A percentile compares a stretch with the other conserved stretches of the same genome.
These are phyloP conservation scores for Leptoclinus maculatus DNA, from an alignment of 2,797 vertebrate genomes.

Conservation along the genomic window DNA sequence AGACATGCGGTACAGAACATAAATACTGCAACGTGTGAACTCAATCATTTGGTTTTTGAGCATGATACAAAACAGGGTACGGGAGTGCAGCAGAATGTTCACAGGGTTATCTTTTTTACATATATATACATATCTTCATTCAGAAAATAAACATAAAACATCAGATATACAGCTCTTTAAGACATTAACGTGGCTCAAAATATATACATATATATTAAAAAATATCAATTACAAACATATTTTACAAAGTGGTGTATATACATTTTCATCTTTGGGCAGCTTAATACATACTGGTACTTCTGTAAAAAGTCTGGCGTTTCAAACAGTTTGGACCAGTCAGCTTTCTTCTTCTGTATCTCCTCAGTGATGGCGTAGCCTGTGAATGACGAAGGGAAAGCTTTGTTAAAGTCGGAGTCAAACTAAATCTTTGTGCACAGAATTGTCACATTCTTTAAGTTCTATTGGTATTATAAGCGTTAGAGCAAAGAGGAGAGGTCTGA, in stretches of 20 bases:
- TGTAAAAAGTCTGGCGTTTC: slow-evolving; percentile 95
- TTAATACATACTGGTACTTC: slow-evolving; percentile 97
- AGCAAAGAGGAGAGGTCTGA: background rate
- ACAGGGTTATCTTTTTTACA: slow-evolving; percentile 19
- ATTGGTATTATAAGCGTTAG: background rate
- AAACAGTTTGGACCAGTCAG: slow-evolving; percentile 95
- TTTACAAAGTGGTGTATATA: slow-evolving; percentile 32
- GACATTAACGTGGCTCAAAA: no score
- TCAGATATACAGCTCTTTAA: background rate
- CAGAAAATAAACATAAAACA: slow-evolving; percentile 44
- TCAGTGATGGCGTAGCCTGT: slow-evolving; percentile 91
- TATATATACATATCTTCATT: slow-evolving; percentile 39
- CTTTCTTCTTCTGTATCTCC: slow-evolving; percentile 93
- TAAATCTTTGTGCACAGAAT: background rate
- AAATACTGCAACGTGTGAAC: slow-evolving; percentile 70
- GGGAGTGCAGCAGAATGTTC: slow-evolving; percentile 53
- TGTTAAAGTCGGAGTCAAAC: slow-evolving; percentile 7
- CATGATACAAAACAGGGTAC: slow-evolving; percentile 54
- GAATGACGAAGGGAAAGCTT: slow-evolving; percentile 71
- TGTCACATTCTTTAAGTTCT: background rate
- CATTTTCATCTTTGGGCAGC: slow-evolving; percentile 70
- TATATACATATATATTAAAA: background rate
- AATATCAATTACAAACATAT: slow-evolving; percentile 25
- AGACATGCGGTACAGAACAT: slow-evolving; percentile 53
- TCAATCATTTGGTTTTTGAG: slow-evolving; percentile 73